phyloP scores from a whole-genome alignment of 2,113 vertebrate genomes.

The Merops nubicus region DNA sequence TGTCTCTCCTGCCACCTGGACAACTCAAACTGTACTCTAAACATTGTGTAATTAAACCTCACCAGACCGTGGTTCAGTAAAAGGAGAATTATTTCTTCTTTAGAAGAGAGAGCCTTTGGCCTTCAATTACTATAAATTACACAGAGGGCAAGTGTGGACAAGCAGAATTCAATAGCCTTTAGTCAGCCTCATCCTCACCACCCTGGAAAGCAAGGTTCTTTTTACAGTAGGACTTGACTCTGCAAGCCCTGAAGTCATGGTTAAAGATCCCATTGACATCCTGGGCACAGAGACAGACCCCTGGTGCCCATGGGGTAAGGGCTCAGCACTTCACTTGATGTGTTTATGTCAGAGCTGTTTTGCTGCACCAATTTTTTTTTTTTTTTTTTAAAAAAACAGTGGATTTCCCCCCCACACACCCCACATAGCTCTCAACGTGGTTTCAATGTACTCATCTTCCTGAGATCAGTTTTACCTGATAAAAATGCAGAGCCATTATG shows the following conservation, averaged over 20 bases:
- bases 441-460: constrained; percentile 54
- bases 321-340: background rate
- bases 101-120: background rate
- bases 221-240: constrained; percentile 1
- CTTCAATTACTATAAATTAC: constrained; percentile 42
- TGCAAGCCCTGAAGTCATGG: constrained; percentile 36
- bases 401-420: background rate
- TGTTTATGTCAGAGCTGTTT: background rate
- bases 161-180: constrained; percentile 34
- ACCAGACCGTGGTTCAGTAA: background rate
- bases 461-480: constrained; percentile 59
- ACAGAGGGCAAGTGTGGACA: background rate
- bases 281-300: background rate
- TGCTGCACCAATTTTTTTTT: background rate
- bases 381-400: background rate
- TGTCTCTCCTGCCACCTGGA: constrained; percentile 10
- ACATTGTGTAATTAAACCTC: constrained; percentile 25
- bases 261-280: constrained; percentile 5
- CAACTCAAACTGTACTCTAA: constrained; percentile 13
- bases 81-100: constrained; percentile 34
- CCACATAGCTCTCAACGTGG: background rate
- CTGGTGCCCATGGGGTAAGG: accelerated
- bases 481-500: constrained; percentile 33
- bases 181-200: background rate
- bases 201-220: background rate